A percentile compares a stretch with the other conserved stretches of the same genome.
phyloP scores from a whole-genome alignment of 2,113 vertebrate genomes.

The Pao palembangensis region DNA sequence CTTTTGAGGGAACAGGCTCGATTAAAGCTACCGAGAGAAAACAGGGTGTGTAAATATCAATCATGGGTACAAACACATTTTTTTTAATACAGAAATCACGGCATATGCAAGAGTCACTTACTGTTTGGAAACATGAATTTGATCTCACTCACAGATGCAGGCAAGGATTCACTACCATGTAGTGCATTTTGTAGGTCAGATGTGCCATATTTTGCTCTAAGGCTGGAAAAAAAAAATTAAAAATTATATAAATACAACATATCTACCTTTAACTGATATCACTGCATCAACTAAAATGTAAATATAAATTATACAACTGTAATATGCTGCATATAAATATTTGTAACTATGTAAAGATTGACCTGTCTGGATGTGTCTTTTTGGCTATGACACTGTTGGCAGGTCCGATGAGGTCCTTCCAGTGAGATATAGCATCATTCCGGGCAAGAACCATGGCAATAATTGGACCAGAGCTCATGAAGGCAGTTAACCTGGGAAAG shows the following conservation, averaged over 20 bases:
- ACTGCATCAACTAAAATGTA: background rate
- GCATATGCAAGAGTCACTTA: conserved; percentile 57
- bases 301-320: background rate
- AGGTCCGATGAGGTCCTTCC: conserved; percentile 90
- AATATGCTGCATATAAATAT: too few species aligned
- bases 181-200: conserved; percentile 88
- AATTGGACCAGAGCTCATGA: conserved; percentile 93
- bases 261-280: background rate
- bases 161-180: conserved; percentile 84
- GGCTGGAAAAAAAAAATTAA: conserved; percentile 66
- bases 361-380: conserved; percentile 87
- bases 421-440: conserved; percentile 79
- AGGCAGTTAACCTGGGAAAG: conserved; percentile 89
- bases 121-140: conserved; percentile 90
- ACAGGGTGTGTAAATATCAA: background rate
- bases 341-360: conserved; percentile 32
- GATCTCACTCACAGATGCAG: conserved; percentile 86
- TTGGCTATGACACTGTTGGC: conserved; percentile 77
- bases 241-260: background rate
- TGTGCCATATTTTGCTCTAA: conserved; percentile 89
- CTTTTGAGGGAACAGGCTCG: conserved; percentile 79
- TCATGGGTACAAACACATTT: background rate
- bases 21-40: conserved; percentile 71
- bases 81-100: background rate
- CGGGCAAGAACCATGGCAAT: conserved; percentile 82